These are phyloP conservation scores for Notothenia coriiceps DNA, from an alignment of 2,113 vertebrate species.

Conservation along the genomic window DNA sequence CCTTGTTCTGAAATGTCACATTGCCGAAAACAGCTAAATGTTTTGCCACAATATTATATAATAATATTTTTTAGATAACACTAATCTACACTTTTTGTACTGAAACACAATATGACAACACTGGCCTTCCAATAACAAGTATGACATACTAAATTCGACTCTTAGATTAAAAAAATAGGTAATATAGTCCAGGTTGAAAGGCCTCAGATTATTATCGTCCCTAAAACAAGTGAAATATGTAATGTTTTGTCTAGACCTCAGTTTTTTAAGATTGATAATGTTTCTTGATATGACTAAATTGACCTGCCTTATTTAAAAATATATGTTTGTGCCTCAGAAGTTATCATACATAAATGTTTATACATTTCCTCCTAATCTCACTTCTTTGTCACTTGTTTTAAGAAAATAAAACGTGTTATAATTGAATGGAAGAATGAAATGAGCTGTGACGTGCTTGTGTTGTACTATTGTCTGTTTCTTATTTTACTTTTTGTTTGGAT, in stretches of 20 bases:
- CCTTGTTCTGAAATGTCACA: too few species aligned
- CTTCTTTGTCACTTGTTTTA: background rate
- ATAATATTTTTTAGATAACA: too few species aligned
- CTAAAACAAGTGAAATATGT: too few species aligned
- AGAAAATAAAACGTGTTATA: background rate
- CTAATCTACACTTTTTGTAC: too few species aligned
- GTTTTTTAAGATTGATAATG: background rate
- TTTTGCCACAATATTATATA: too few species aligned
- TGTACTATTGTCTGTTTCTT: background rate
- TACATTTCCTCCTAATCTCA: background rate
- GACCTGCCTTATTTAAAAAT: background rate
- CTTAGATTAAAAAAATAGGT: too few species aligned
- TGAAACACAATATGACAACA: too few species aligned
- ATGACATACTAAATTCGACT: too few species aligned
- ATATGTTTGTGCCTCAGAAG: background rate
- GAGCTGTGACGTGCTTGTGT: background rate
- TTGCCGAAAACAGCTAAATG: too few species aligned
- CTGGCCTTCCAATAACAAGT: too few species aligned
- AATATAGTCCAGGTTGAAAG: too few species aligned
- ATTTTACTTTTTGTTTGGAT: conserved; percentile 52
- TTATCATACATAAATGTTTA: background rate
- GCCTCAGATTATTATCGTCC: too few species aligned
- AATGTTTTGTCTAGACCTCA: background rate
- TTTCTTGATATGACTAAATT: background rate
- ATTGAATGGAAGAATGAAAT: background rate